Evolutionary conservation across 2,888 invertebrate species (phyloP).

Genomic region (Lasius platythorax): DNA sequence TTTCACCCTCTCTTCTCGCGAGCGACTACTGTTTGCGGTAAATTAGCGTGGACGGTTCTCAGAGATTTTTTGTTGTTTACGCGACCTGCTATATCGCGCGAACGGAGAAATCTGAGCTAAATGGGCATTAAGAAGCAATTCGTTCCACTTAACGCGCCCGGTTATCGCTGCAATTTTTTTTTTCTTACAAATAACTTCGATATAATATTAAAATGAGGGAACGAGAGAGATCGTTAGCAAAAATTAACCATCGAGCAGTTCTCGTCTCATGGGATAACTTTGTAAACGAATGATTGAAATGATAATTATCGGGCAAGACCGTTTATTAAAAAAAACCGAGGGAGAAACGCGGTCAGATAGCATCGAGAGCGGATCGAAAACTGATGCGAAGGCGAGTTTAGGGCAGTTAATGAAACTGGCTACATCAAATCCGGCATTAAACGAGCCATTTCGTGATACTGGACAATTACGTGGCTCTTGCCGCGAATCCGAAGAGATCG

Average conservation of each 20-base stretch:
- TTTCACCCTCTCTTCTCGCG: slow-evolving; percentile 7
- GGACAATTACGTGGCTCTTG: slow-evolving; percentile 54
- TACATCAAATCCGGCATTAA: slow-evolving; percentile 60
- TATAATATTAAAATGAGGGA: neutral
- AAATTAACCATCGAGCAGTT: neutral
- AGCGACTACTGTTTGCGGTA: slow-evolving; percentile 1
- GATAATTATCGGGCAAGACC: slow-evolving; percentile 24
- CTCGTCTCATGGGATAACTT: slow-evolving; percentile 22
- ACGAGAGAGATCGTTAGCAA: neutral
- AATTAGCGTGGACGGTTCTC: slow-evolving; percentile 37
- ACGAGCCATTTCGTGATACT: slow-evolving; percentile 65
- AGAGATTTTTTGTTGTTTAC: slow-evolving; percentile 11
- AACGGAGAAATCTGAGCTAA: neutral
- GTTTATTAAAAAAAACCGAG: slow-evolving; percentile 28
- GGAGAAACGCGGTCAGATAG: slow-evolving; percentile 40
- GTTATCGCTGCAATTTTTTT: neutral
- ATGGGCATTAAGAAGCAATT: neutral
- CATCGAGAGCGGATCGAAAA: slow-evolving; percentile 21
- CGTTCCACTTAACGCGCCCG: neutral
- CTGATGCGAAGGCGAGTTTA: slow-evolving; percentile 22
- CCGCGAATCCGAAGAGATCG: slow-evolving; percentile 33
- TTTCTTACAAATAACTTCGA: slow-evolving; percentile 19
- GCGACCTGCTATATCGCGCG: neutral
- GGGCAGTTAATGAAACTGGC: slow-evolving; percentile 64
- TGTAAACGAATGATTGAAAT: slow-evolving; percentile 33